Evolutionary conservation across 2,113 vertebrate species (phyloP).

Genomic region (Lepisosteus oculatus): DNA sequence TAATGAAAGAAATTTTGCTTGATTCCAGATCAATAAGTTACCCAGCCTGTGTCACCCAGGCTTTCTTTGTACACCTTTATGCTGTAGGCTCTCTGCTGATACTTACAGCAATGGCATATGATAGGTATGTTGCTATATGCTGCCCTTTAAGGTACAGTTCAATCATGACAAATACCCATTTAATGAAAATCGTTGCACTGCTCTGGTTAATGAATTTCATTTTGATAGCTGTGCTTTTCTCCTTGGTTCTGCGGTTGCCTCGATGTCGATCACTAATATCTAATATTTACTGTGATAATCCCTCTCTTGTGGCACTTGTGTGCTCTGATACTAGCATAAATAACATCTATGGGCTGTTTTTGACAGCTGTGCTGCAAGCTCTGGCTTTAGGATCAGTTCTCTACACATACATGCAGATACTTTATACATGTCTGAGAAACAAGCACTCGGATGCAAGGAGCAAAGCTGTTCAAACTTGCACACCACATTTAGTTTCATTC

Average conservation of each 20-base stretch:
- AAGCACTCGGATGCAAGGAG: neutral
- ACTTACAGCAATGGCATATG: slow-evolving; percentile 11
- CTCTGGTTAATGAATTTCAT: neutral
- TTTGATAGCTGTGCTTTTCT: neutral
- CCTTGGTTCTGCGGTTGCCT: neutral
- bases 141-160: neutral
- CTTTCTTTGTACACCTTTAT: slow-evolving; percentile 38
- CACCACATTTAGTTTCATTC: neutral
- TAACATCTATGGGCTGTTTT: neutral
- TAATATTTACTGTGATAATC: neutral
- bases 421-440: neutral
- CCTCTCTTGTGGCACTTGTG: neutral
- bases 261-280: neutral
- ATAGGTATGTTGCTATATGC: slow-evolving; percentile 11
- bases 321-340: neutral
- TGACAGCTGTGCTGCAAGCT: neutral
- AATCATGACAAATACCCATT: neutral
- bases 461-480: neutral
- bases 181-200: neutral
- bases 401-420: neutral
- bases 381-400: neutral
- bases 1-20: slow-evolving; percentile 37
- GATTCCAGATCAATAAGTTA: slow-evolving; percentile 26
- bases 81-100: neutral
- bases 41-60: no score